Evolutionary conservation across 2,888 invertebrate genomes (phyloP), one percentile per base, ranked within the genome.

Genomic region (Campoletis raptor): DNA sequence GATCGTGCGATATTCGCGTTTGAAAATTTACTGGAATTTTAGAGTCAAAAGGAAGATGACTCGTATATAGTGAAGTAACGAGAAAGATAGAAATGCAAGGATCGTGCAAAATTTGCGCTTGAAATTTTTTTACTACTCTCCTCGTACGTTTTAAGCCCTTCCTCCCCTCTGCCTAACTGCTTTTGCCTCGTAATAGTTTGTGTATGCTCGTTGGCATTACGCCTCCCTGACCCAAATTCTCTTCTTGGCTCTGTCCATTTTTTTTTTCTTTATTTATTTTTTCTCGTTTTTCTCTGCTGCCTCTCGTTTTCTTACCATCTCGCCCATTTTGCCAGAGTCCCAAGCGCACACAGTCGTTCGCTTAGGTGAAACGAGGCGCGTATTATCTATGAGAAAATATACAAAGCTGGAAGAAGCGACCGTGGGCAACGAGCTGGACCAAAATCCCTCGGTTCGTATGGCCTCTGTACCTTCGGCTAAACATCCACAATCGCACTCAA

Each of bases 361-460:
- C 83, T 88, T 81, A 83, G 86, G 82, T 85, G 83, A 85, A 88
- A 89, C 81, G 85, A 88, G 84, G 82, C 84, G 78, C 85, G 18
- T 69, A 88, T 88, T 88, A 88, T 87, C 89, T 86, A 81, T 74
- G 85, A 76, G 79, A 57, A 69, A 61, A 64, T 72, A 64, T 70
- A 54, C 66, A 77, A 76, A 52, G 67, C 37, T 37, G 40, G 66
- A 24, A 40, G 52, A 78, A 78, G 78, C 40, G 36, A 78, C 7
- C 52, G 67, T n/a, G 67, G 24, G 36, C 67, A 52, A 69, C 74
- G 74, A 57, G 40, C 3, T 18, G 78, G 45, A 76, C 30, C 30
- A 30, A 45, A 64, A 76, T 40, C 61, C 45, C 64, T 76, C 40
- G 67, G 40, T 40, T 21, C 57, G 61, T 18, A 48, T 48, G 30